Evolutionary conservation across 2,888 invertebrate species (phyloP), one percentile per base, ranked within the genome.

Genomic region (Brachyptera risi): DNA sequence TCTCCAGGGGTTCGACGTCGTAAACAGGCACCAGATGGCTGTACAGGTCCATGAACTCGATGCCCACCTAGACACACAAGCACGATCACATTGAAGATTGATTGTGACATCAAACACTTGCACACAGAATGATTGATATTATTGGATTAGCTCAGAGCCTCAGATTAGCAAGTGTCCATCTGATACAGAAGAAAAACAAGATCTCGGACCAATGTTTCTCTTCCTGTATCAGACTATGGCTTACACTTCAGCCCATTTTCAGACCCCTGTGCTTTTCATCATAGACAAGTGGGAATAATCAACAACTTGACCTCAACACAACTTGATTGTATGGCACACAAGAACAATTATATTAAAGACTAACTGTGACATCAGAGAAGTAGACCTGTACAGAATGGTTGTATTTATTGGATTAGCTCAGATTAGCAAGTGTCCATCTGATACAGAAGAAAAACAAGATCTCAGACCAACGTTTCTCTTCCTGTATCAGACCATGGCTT

Each of bases 11-110:
- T 72, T 99, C 99, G 42, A 99, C 97, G 74, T 99, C 99, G 74
- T 99, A 99, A 0, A 99, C 99, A 0, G 99, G 99, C 65, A 99
- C 96, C 65, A 99, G 77, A 73, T 99, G 98, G 63, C 96, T 97
- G 80, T 99, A 99, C 60, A 99, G 81, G 75, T 99, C 99, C 99
- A 99, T 99, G 76, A 99, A 99, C 76, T 99, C 99, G 71, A 99
- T 99, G 44, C 98, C 97, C 61, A 94, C 91, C 88, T 91, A 69
- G 31, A 69, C 65, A 44, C 59, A 61, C 66, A 27, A 38, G 61
- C 58, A 37, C 3, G 2, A 4, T 3, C 3, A 49, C 26, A 49
- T n/a, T n/a, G n/a, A n/a, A n/a, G n/a, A n/a, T n/a, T n/a, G n/a
- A n/a, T n/a, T n/a, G n/a, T n/a, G n/a, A n/a, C n/a, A n/a, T n/a